phyloP scores from a whole-genome alignment of 2,797 vertebrate species.

The Pristis pectinata region DNA sequence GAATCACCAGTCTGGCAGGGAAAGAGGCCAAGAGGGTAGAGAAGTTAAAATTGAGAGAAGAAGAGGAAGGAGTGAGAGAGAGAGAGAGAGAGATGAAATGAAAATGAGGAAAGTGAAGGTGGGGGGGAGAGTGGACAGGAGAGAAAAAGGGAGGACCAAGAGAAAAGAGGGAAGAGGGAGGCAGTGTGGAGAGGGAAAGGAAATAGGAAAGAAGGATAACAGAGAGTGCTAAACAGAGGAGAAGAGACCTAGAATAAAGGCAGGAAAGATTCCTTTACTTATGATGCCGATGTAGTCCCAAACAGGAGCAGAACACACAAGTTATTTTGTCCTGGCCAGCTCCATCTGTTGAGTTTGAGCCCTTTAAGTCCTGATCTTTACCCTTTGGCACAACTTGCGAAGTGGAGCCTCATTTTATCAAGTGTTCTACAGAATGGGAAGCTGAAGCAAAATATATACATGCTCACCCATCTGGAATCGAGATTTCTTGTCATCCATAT shows the following conservation, averaged over 20 bases:
- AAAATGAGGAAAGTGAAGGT: too few species aligned
- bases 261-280: not conserved
- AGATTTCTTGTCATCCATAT: not conserved
- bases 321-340: too few species aligned
- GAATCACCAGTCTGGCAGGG: too few species aligned
- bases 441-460: not conserved
- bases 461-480: not conserved
- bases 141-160: not conserved
- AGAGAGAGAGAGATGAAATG: not conserved
- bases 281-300: not conserved
- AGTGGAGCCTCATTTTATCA: not conserved
- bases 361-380: too few species aligned
- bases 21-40: not conserved
- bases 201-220: too few species aligned
- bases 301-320: too few species aligned
- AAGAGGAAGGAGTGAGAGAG: not conserved
- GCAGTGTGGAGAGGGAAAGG: too few species aligned
- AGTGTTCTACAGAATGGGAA: not conserved
- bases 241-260: not conserved
- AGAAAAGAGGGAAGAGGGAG: too few species aligned
- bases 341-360: too few species aligned
- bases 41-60: not conserved
- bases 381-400: not conserved
- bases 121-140: not conserved
- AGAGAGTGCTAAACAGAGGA: not conserved